Evolutionary conservation across 2,888 invertebrate genomes (phyloP).

Genomic region (Habrosyne pyritoides): DNA sequence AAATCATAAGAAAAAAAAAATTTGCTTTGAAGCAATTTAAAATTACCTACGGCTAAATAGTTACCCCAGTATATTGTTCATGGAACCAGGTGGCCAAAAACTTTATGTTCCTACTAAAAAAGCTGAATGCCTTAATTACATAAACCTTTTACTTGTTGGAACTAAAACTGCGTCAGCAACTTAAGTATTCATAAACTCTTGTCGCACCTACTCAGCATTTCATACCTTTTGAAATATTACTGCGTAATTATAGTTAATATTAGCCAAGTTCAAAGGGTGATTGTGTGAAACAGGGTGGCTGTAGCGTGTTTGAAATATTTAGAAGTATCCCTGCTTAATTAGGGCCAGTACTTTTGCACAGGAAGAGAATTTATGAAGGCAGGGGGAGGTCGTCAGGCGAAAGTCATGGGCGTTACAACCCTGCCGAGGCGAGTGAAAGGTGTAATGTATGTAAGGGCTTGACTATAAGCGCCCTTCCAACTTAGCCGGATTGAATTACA

Average conservation of each 20-base stretch:
- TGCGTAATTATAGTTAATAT: constrained; percentile 47
- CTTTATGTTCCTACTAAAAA: neutral
- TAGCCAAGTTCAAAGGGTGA: constrained; percentile 46
- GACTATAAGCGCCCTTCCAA: constrained; percentile 60
- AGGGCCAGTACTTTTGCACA: constrained; percentile 59
- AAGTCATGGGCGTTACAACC: constrained; percentile 59
- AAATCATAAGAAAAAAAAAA: too few relatives aligned
- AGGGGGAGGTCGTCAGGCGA: constrained; percentile 48
- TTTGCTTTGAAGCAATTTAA: too few relatives aligned
- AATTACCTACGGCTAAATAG: too few relatives aligned
- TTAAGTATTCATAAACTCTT: constrained; percentile 11
- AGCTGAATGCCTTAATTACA: neutral
- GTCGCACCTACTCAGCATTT: constrained; percentile 20
- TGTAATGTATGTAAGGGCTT: constrained; percentile 64
- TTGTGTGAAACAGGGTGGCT: constrained; percentile 35
- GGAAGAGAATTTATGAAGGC: constrained; percentile 56
- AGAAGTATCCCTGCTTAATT: constrained; percentile 69
- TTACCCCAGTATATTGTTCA: neutral
- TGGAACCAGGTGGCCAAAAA: neutral
- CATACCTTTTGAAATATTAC: constrained; percentile 50
- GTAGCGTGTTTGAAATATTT: constrained; percentile 56
- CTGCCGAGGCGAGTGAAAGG: constrained; percentile 49
- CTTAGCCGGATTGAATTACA: constrained; percentile 67
- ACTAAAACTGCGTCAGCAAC: neutral
- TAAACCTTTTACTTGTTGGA: neutral